phyloP scores from a whole-genome alignment of 2,888 invertebrate genomes.

The Polydrusus tereticollis region DNA sequence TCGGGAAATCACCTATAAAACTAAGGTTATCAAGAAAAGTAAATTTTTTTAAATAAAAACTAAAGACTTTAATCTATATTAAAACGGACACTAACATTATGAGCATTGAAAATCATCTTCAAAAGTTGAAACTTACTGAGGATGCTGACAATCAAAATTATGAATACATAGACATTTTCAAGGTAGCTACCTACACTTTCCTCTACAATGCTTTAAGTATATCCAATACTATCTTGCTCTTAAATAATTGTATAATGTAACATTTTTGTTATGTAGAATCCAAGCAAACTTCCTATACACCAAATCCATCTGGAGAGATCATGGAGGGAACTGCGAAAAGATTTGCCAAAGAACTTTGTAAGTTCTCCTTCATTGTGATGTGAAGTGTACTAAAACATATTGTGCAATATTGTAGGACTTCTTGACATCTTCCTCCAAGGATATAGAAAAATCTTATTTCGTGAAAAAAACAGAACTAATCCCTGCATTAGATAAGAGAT shows the following conservation, averaged over 20 bases:
- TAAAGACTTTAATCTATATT: not conserved
- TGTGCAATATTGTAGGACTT: slow-evolving; percentile 55
- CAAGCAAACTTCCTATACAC: slow-evolving; percentile 72
- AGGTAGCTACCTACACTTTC: slow-evolving; percentile 52
- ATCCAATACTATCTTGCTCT: no score
- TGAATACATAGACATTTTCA: slow-evolving; percentile 55
- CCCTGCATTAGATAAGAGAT: slow-evolving; percentile 60
- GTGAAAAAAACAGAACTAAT: slow-evolving; percentile 58
- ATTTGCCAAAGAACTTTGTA: slow-evolving; percentile 54
- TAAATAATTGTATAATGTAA: no score
- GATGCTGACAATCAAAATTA: slow-evolving; percentile 48
- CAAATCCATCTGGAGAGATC: slow-evolving; percentile 61
- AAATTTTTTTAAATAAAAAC: not conserved
- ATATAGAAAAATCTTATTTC: slow-evolving; percentile 53
- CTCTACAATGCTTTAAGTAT: no score
- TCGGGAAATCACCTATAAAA: slow-evolving; percentile 11
- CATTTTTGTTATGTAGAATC: slow-evolving; percentile 69
- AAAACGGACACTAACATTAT: slow-evolving; percentile 13
- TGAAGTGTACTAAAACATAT: slow-evolving; percentile 13
- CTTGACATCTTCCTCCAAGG: slow-evolving; percentile 49
- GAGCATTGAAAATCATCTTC: slow-evolving; percentile 34
- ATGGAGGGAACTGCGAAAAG: slow-evolving; percentile 54
- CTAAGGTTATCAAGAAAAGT: not conserved
- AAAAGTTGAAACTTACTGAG: slow-evolving; percentile 42
- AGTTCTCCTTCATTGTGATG: slow-evolving; percentile 33